Evolutionary conservation across 2,888 invertebrate species (phyloP).

Genomic region (Epiperipatus broadwayi): DNA sequence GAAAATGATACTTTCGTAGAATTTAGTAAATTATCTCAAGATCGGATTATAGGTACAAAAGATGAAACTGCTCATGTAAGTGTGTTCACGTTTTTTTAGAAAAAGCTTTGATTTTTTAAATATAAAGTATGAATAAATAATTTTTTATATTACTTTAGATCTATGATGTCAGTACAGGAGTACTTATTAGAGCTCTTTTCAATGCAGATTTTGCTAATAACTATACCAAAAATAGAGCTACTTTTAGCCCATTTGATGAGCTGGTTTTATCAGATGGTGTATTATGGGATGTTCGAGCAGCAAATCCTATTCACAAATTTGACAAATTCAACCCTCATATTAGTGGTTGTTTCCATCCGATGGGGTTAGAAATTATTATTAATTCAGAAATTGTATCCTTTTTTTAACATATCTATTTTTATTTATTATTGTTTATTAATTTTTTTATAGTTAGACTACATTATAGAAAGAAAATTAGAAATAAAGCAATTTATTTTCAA

Average conservation of each 20-base stretch:
- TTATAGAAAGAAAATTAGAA: no score
- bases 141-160: conserved; percentile 35
- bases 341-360: conserved; percentile 89
- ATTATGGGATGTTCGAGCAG: conserved; percentile 67
- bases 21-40: conserved; percentile 61
- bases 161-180: conserved; percentile 67
- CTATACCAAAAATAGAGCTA: conserved; percentile 80
- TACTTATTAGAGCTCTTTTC: conserved; percentile 47
- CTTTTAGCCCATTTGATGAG: conserved; percentile 81
- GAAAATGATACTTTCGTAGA: conserved; percentile 75
- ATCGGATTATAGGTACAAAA: conserved; percentile 71
- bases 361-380: conserved; percentile 82
- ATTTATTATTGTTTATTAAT: not conserved
- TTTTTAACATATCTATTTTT: no score
- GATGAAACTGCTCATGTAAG: conserved; percentile 53
- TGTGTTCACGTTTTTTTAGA: conserved; percentile 16
- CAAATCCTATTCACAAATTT: conserved; percentile 80
- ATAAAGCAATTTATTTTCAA: no score
- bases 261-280: conserved; percentile 88
- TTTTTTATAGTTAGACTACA: no score
- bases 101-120: conserved; percentile 8
- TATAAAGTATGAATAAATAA: conserved; percentile 4
- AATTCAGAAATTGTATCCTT: conserved; percentile 62
- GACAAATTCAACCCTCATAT: conserved; percentile 89
- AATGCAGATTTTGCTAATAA: conserved; percentile 64